A percentile compares a stretch with the other conserved stretches of the same genome.
Conservation (phyloP, 2,113 vertebrate genomes). For the Chinchilla lanigera region DNA sequence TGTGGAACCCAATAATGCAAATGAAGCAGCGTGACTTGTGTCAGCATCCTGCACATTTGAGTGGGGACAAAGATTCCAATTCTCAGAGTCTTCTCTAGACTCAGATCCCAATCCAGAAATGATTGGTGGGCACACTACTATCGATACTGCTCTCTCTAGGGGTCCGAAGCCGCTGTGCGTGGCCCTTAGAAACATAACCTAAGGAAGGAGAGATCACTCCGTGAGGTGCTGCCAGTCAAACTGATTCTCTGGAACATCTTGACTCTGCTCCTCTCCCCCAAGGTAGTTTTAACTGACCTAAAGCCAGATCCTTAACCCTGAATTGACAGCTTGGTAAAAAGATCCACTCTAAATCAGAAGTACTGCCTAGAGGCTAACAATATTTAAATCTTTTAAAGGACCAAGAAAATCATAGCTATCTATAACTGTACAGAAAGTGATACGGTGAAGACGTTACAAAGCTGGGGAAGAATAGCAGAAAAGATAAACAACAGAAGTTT, state of each 20-base stretch:
- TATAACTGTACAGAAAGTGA: conserved; percentile 18
- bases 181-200: neutral
- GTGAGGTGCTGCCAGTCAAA: neutral
- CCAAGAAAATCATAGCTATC: neutral
- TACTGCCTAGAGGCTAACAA: neutral
- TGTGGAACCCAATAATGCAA: neutral
- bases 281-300: neutral
- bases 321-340: neutral
- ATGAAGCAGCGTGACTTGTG: neutral
- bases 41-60: neutral
- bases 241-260: neutral
- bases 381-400: conserved; percentile 46
- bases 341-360: conserved; percentile 4
- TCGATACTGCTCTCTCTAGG: neutral
- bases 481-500: neutral
- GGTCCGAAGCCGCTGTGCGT: neutral
- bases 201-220: neutral
- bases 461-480: neutral
- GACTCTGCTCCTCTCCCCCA: neutral
- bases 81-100: neutral
- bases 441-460: conserved; percentile 14
- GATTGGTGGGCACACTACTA: neutral
- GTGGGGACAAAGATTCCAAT: neutral
- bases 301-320: neutral
- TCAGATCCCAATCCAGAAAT: neutral